A percentile compares a stretch with the other conserved stretches of the same genome.
These are phyloP conservation scores for Pelobates cultripes DNA, from an alignment of 2,797 vertebrate species.

Conservation along the genomic window DNA sequence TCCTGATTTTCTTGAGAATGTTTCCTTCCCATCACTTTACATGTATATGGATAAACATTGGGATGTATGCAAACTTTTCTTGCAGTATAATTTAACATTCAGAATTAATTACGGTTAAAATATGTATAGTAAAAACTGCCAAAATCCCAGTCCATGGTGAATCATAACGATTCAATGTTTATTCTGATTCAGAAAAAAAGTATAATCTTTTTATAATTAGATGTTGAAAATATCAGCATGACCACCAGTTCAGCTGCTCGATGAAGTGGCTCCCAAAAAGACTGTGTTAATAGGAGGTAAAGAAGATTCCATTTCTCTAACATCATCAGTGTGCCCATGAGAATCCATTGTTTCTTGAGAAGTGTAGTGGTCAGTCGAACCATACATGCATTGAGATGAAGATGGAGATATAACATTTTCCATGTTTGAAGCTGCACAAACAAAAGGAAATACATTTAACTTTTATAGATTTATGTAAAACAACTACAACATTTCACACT, in stretches of 20 bases:
- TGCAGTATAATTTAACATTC: no score
- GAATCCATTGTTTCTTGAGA: slow-evolving; percentile 82
- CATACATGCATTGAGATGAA: slow-evolving; percentile 92
- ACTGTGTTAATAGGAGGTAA: slow-evolving; percentile 97
- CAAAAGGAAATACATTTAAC: slow-evolving; percentile 32
- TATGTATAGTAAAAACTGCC: no score
- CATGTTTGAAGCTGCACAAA: slow-evolving; percentile 71
- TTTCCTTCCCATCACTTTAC: no score
- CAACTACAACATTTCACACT: no score
- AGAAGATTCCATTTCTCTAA: slow-evolving; percentile 85
- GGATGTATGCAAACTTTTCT: no score
- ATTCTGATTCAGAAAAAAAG: no score
- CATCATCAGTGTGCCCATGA: slow-evolving; percentile 70
- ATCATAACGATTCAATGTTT: no score
- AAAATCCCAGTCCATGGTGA: no score
- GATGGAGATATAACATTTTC: slow-evolving; percentile 73
- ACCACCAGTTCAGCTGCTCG: slow-evolving; percentile 75
- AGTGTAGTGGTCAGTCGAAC: slow-evolving; percentile 75
- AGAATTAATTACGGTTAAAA: no score
- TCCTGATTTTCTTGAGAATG: no score
- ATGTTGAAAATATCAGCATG: not conserved
- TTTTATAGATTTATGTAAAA: not conserved
- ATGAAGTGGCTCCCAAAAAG: slow-evolving; percentile 89
- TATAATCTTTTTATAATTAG: not conserved
- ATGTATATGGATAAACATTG: no score